Percentiles rank a stretch among this genome's conserved stretches.
Evolutionary conservation across 1,140 invertebrate genomes (phyloP).

Genomic region (Zophobas morio): DNA sequence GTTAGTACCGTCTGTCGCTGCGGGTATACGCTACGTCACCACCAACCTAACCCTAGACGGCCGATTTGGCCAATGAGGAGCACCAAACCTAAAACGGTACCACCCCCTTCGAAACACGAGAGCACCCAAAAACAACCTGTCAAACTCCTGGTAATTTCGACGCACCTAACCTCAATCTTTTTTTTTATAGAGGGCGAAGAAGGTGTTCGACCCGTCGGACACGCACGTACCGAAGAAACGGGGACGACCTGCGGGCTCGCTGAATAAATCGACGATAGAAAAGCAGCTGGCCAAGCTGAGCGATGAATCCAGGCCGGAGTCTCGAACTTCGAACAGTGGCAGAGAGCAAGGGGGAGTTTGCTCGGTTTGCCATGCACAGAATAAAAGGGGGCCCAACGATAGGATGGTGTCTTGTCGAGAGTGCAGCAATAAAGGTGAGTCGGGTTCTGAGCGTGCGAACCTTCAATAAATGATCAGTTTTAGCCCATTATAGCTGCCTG

Average conservation of each 20-base stretch:
- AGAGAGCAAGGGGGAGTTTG: constrained; percentile 72
- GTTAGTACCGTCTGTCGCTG: constrained; percentile 54
- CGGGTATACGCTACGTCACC: constrained; percentile 2
- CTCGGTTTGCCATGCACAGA: constrained; percentile 72
- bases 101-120: neutral
- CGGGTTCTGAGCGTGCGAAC: neutral
- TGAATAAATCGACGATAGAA: constrained; percentile 73
- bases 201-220: constrained; percentile 86
- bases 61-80: constrained; percentile 4
- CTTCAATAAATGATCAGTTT: constrained; percentile 24
- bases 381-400: constrained; percentile 74
- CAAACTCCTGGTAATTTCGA: constrained; percentile 5
- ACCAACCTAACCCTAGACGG: neutral
- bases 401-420: constrained; percentile 82
- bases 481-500: constrained; percentile 78
- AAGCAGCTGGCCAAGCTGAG: constrained; percentile 63
- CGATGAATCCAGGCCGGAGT: constrained; percentile 64
- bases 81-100: constrained; percentile 43
- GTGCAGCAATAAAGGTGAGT: constrained; percentile 82
- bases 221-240: constrained; percentile 79
- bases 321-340: constrained; percentile 67
- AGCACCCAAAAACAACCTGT: constrained; percentile 1
- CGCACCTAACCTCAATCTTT: constrained; percentile 24
- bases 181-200: constrained; percentile 72
- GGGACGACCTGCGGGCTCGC: constrained; percentile 74